Base-by-base conservation (phyloP, 2,888 invertebrate species). In the Lasius platythorax region DNA sequence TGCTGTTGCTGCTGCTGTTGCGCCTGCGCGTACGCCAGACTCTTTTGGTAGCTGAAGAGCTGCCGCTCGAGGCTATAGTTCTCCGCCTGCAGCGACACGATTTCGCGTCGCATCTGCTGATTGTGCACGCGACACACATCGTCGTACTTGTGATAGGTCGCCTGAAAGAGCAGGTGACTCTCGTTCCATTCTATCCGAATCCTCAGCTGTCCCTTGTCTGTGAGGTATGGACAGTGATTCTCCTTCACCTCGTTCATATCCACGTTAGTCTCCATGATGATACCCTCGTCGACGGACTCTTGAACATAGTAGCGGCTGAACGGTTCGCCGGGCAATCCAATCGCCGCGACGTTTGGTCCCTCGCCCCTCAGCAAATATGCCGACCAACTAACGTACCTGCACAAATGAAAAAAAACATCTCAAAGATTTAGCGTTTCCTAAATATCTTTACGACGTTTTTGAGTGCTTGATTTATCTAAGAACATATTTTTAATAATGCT, bases 141-240 rank as follows among this genome's bases (percentile, higher is more conserved):
- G 94, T 98, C 98, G 94, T 98, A 97, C 93, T 97, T 97, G 95
- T 98, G 97, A 95, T 98, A 98, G 85, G 97, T 97, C 85, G 98
- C 97, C 94, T 97, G 97, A 94, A 97, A 97, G 83, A 98, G 96
- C 82, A 98, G 95, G 93, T 98, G 97, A 75, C 97, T 97, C 94
- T 98, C 98, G 91, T 97, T 96, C 98, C 98, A 98, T 93, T 98
- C 98, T 73, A 98, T 96, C 89, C 98, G 97, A 37, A 98, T 97
- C 28, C 97, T 96, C 73, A 98, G 95, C 91, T 97, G 97, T 72
- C 97, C 97, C 87, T 97, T 97, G 84, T 97, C 96, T 87, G 97
- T 97, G 90, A 97, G 94, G 93, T 96, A 97, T 67, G 97, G 96
- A 94, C 97, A 97, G 79, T 96, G 96, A 33, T 97, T 95, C 84